Percentiles rank a stretch among this genome's conserved stretches.
Evolutionary conservation across 1,140 invertebrate genomes (phyloP).

Genomic region (Rhopalosiphum padi): DNA sequence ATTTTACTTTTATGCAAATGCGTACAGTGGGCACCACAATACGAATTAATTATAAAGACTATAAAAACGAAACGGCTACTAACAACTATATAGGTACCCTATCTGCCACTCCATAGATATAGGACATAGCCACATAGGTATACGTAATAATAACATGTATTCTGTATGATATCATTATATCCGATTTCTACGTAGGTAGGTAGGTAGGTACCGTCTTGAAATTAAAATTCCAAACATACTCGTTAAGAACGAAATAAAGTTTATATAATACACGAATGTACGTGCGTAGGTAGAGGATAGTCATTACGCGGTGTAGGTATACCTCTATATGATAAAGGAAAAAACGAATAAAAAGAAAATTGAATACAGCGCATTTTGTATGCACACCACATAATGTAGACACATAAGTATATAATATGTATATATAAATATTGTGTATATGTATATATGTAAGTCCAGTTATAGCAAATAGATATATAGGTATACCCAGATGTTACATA

Average conservation of each 20-base stretch:
- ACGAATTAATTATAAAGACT: neutral
- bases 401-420: neutral
- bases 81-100: neutral
- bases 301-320: neutral
- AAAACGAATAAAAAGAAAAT: neutral
- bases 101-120: too few species aligned
- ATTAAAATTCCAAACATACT: neutral
- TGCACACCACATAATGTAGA: neutral
- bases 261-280: neutral
- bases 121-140: too few species aligned
- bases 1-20: conserved; percentile 1
- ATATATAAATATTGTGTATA: neutral
- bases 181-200: neutral
- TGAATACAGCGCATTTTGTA: neutral
- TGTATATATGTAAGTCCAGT: neutral
- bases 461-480: too few species aligned
- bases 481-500: neutral
- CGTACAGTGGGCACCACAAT: neutral
- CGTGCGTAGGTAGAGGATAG: neutral
- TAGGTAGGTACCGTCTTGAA: neutral
- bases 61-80: neutral
- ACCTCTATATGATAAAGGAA: neutral
- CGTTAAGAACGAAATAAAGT: neutral
- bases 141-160: neutral
- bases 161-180: neutral